Evolutionary conservation across 2,888 invertebrate species (phyloP), one percentile per base, ranked within the genome.

Genomic region (Polietes domitor): DNA sequence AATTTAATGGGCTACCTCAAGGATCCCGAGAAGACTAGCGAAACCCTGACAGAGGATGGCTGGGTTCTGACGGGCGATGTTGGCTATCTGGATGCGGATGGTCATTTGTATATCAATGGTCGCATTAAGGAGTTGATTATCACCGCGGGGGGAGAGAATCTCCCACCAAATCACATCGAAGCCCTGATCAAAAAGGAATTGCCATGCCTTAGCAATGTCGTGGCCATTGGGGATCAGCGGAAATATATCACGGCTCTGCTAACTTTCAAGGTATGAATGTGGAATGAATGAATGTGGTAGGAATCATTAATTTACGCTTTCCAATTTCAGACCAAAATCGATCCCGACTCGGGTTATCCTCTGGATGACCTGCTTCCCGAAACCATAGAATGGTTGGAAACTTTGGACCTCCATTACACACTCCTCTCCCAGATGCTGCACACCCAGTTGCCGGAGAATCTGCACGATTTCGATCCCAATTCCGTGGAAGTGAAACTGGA

Each of bases 71-170:
- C 96, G 0, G 98, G 98, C 0, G 98, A 98, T 91, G 92, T 98
- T n/a, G 98, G 97, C 12, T 94, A 94, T 87, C 91, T 96, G 0
- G 97, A 98, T 89, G 93, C 93, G 43, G 94, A 95, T 75, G 96
- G 95, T 61, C 94, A 94, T 88, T 89, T 97, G 0, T 95, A 94
- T 85, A 94, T 97, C 80, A 97, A 96, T 19, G 97, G 97, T 77
- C 93, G 94, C 86, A 93, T 94, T 61, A 94, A 94, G 94, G 98
- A 98, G 91, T 89, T 98, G 32, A 93, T 98, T 26, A 98, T 98
- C 87, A 98, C 98, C 2, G 97, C 98, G n/a, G 98, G 98, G 10
- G 98, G 98, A 6, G 98, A 98, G 93, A 98, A 98, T 91, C 94
- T 97, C 89, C 94, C 98, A 1, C 98, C 98, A 0, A 95, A 96